Evolutionary conservation across 2,888 invertebrate species (phyloP), one percentile per base, ranked within the genome.

Genomic region (Macrosiphum euphorbiae): DNA sequence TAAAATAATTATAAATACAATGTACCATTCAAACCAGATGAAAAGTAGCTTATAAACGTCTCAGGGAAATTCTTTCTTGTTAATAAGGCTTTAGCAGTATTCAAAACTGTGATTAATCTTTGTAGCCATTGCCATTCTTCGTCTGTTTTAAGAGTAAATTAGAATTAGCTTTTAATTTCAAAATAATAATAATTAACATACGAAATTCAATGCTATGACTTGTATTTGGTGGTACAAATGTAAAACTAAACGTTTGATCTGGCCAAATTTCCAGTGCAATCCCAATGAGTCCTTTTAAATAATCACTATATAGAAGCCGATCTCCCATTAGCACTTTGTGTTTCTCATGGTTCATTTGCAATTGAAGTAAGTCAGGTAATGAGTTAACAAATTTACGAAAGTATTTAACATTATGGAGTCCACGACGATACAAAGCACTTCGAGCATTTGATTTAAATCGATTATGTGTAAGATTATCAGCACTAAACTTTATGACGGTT

Each of bases 81-180:
- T 35, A 96, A 96, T 55, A 97, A 95, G 94, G 97, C 96, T 94
- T 96, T 96, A 0, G 97, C 96, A 88, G 97, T 96, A 95, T 96
- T 96, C 13, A 97, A 96, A 3, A 96, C 96, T 78, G 96, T 95
- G 93, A 97, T 96, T 94, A 96, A 96, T 24, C 96, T 96, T 94
- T 96, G 96, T 94, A 97, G 95, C 97, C 97, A 97, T 94, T 96
- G 96, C 96, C 96, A 97, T 90, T 97, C 96, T 24, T 95, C 95
- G 78, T 96, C 95, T 95, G 94, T 86, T 86, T 86, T n/a, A 90
- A 90, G 16, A 35, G 35, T 35, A 47, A 47, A 88, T n/a, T 55
- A 78, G 0, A 95, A 95, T 89, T 89, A 92, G 94, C 61, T 87
- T 52, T 89, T 44, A 94, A 86, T 28, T 50, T 92, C 1, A 91